Evolutionary conservation across 2,888 invertebrate genomes (phyloP), one percentile per base, ranked within the genome.

Genomic region (Synanthedon formicaeformis): DNA sequence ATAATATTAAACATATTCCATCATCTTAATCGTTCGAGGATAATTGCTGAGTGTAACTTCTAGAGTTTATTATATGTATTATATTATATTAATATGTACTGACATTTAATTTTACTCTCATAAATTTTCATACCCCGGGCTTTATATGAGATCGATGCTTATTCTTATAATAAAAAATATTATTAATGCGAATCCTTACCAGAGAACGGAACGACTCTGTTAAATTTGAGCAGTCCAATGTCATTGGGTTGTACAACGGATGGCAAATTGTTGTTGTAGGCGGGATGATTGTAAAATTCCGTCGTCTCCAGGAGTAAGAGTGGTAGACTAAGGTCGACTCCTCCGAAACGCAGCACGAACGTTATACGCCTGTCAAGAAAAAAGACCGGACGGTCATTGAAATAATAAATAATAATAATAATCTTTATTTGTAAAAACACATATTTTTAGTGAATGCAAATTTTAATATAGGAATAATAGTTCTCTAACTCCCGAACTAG

Each of bases 221-320:
- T 64, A 48, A 80, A 72, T 53, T 69, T 66, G 48, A 81, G 58
- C 0, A 81, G 57, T 3, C 75, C 70, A 27, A 81, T 73, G 55
- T 81, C 81, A 23, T 81, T 56, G 1, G 75, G 78, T 61, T 81
- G 81, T 2, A 81, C 80, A 0, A 68, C 40, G 4, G 40, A 6
- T 0, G 63, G 61, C 0, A 61, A 13, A 4, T 50, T 53, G 50
- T 73, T 66, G 56, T 67, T 64, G 66, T 74, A 81, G 2, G 53
- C 14, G 0, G 79, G 80, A 45, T 81, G 69, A 67, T 78, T 80
- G 65, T 60, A 69, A 60, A 66, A 78, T 48, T 67, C 59, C 0
- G 70, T 71, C 3, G 73, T 73, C 60, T 80, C 80, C 58, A 78
- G 73, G 56, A 81, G 64, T 14, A 56, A 34, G 23, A 40, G 50